Evolutionary conservation across 2,888 invertebrate genomes (phyloP), one percentile per base, ranked within the genome.

Genomic region (Gymnoscelis rufifasciata): DNA sequence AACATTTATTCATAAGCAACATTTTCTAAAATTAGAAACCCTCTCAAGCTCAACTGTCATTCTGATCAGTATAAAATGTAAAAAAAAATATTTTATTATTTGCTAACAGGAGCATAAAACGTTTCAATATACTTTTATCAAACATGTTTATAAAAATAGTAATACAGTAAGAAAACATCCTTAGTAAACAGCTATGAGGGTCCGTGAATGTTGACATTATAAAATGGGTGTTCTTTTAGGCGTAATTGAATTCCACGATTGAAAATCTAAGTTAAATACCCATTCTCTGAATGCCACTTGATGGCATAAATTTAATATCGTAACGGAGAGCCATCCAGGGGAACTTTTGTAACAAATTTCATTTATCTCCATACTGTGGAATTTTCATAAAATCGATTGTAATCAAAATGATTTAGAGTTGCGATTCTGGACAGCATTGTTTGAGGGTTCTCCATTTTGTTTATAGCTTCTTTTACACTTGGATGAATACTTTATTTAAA

Each of bases 341-440:
- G 68, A 82, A 83, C 80, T 83, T 84, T 82, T 78, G 83, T 83
- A 82, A 83, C 84, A 84, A 84, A 83, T 84, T 83, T 82, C 76
- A 84, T 83, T 83, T 84, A 82, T 83, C 80, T 82, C 68, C 68
- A 70, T 71, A 62, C 61, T 54, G 57, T 71, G 77, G 81, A 82
- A 82, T 83, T 83, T 35, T 82, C 78, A 78, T 82, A 78, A 76
- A 78, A 81, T 77, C 72, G 77, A 80, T 82, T 75, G 71, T 77
- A 77, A 81, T 80, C 79, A 67, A 71, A 62, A 78, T 77, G 79
- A 79, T 81, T 78, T 78, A 78, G 74, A 74, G 70, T 69, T 67
- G 55, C 56, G 63, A 64, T 69, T 33, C 14, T 33, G 14, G 14
- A 15, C 15, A 10, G n/a, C 15, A n/a, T 33, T 15, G 14, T 33